A percentile compares a stretch with the other conserved stretches of the same genome.
Conservation (phyloP, 2,113 vertebrate species). For the Plecturocebus donacophilus region DNA sequence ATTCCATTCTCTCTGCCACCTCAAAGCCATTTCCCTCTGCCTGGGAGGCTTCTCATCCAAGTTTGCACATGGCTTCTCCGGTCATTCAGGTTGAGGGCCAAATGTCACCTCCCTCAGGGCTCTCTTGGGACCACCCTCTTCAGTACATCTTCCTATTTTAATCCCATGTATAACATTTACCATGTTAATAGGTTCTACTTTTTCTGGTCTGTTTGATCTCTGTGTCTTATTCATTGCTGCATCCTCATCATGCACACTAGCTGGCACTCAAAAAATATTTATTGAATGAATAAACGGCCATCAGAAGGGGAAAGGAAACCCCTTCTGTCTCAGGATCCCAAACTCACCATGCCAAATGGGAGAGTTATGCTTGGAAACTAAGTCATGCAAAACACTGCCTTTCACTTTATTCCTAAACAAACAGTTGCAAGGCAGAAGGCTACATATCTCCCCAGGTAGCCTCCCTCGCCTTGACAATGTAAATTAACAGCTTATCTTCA, state of each 20-base stretch:
- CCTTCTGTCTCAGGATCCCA: too few species aligned
- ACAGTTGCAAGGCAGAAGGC: too few species aligned
- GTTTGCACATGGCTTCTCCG: neutral
- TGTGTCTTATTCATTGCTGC: neutral
- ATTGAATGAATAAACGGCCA: neutral
- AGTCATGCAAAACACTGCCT: too few species aligned
- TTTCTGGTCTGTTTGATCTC: neutral
- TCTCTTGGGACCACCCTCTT: neutral
- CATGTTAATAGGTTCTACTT: neutral
- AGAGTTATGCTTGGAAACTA: too few species aligned
- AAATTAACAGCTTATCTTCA: too few species aligned
- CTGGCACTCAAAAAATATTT: neutral
- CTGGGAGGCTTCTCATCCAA: neutral
- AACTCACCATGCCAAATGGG: too few species aligned
- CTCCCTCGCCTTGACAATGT: too few species aligned
- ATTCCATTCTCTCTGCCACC: neutral
- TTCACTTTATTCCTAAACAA: too few species aligned
- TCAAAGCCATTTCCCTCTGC: neutral
- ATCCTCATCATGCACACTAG: fast-evolving
- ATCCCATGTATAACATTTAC: fast-evolving
- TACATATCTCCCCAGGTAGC: too few species aligned
- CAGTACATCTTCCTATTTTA: neutral
- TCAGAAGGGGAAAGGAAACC: too few species aligned
- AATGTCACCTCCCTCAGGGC: neutral
- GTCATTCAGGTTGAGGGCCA: neutral